A percentile compares a stretch with the other conserved stretches of the same genome.
Conservation (phyloP, 2,888 invertebrate genomes). For the Argyresthia goedartella region DNA sequence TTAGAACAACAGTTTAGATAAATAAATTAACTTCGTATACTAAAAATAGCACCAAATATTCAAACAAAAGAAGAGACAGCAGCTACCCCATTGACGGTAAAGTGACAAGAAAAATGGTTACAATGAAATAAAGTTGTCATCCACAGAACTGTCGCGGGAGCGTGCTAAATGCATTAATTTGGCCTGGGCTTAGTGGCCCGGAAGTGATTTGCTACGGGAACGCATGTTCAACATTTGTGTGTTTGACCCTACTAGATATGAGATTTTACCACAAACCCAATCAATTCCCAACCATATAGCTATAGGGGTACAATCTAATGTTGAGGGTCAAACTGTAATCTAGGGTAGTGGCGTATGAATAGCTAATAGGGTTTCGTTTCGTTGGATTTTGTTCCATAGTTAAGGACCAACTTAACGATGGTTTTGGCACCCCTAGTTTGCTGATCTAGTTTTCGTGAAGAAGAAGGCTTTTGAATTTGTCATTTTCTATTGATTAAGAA, state of each 20-base stretch:
- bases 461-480: too few relatives aligned
- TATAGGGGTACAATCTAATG: not conserved
- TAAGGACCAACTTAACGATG: slow-evolving; percentile 42
- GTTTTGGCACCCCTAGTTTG: slow-evolving; percentile 21
- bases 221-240: slow-evolving; percentile 44
- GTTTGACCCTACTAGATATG: slow-evolving; percentile 46
- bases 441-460: not conserved
- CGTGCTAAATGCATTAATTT: slow-evolving; percentile 72
- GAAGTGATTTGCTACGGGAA: slow-evolving; percentile 71
- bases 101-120: slow-evolving; percentile 64
- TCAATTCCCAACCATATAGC: not conserved
- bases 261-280: slow-evolving; percentile 38
- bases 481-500: too few relatives aligned
- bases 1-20: too few relatives aligned
- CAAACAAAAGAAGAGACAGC: slow-evolving; percentile 2
- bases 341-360: slow-evolving; percentile 29
- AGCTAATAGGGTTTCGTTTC: slow-evolving; percentile 38
- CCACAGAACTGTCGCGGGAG: slow-evolving; percentile 51
- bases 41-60: not conserved
- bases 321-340: slow-evolving; percentile 10
- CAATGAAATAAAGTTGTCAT: slow-evolving; percentile 70
- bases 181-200: slow-evolving; percentile 69
- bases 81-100: slow-evolving; percentile 35
- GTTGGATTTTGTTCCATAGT: slow-evolving; percentile 36
- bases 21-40: not conserved